Evolutionary conservation across 2,888 invertebrate genomes (phyloP), one percentile per base, ranked within the genome.

Genomic region (Synanthedon andrenaeformis): DNA sequence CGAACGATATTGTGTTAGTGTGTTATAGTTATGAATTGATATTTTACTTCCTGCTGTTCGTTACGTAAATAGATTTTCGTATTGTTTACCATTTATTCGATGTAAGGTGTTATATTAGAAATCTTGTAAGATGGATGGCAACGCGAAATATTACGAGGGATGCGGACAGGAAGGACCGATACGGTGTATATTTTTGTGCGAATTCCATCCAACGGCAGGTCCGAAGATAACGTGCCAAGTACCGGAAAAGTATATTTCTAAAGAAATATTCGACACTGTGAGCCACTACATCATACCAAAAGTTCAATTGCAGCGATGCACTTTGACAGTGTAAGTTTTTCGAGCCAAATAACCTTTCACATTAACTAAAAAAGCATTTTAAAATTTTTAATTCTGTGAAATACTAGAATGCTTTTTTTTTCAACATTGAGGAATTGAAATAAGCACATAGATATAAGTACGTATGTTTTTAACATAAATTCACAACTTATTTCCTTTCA

Each of bases 281-380:
- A 93, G 93, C 74, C 93, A 92, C 63, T 95, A 94, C 72, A 92
- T 95, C 56, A 95, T 96, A 72, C 94, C 95, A 5, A 95, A 95
- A 82, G 91, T 92, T 53, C 93, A 95, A 69, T 84, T 95, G 3
- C 92, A 94, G 68, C 87, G 93, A 63, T 92, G 93, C 70, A 92
- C 93, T 35, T 90, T 95, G 65, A 94, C 94, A 56, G 92, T 95
- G 92, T 94, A 89, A 90, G 92, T 89, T 48, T 35, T 42, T 41
- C 41, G 41, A 2, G 11, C 41, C 19, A 45, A 51, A 55, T 23
- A 17, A 23, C 4, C 45, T 12, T 12, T 45, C 4, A 13, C n/a
- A n/a, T 14, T 45, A 23, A 23, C 23, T 45, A 35, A 35, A 35
- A 35, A 5, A 35, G 10, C 8, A 28, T 10, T 35, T 23, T 23